Conservation (phyloP, 2,113 vertebrate species). For the Carassius gibelio region DNA sequence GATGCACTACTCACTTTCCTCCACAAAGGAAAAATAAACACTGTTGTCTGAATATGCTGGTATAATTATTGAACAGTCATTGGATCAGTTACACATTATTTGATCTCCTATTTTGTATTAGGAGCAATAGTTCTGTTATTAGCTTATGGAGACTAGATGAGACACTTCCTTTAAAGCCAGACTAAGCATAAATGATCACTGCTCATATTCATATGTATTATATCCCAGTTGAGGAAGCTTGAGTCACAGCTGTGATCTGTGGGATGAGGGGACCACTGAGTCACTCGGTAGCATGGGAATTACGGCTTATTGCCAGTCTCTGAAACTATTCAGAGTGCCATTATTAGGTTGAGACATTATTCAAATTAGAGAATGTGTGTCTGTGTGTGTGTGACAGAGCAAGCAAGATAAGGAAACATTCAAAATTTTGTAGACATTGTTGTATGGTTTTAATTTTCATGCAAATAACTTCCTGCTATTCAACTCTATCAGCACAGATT, state of each 20-base stretch:
- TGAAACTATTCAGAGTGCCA: neutral
- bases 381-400: neutral
- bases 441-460: constrained; percentile 22
- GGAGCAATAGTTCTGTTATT: neutral
- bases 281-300: neutral
- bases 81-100: neutral
- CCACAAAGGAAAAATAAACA: too few relatives aligned
- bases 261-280: neutral
- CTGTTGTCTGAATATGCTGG: too few relatives aligned
- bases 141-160: neutral
- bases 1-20: too few relatives aligned
- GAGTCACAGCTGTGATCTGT: constrained; percentile 24
- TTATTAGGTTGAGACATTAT: constrained; percentile 18
- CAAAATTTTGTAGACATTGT: neutral
- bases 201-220: neutral
- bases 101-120: neutral
- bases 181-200: neutral
- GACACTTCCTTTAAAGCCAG: neutral
- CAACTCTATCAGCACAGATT: constrained; percentile 9
- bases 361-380: neutral
- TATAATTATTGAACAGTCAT: too few relatives aligned
- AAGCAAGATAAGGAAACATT: constrained; percentile 26
- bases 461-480: constrained; percentile 24
- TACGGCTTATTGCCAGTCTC: neutral
- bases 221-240: neutral